phyloP scores from a whole-genome alignment of 2,797 vertebrate species.

The Girardinus metallicus region DNA sequence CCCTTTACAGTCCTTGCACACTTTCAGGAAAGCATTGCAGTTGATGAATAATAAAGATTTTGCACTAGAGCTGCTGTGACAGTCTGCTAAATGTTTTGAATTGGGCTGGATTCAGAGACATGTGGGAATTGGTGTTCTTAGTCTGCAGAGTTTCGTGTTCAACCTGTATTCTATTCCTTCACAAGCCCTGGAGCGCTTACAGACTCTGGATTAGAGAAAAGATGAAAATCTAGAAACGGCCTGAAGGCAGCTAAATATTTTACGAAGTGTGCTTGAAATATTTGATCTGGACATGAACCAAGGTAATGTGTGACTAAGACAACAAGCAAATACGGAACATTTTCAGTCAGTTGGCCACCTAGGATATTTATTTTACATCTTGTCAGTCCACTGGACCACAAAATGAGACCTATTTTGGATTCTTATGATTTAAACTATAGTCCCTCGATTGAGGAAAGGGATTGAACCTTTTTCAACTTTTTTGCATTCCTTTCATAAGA shows the following conservation, averaged over 20 bases:
- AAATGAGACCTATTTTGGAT: background rate
- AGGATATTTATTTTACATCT: background rate
- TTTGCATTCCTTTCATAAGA: background rate
- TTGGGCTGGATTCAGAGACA: background rate
- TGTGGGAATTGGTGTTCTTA: background rate
- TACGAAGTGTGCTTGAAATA: background rate
- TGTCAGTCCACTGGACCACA: background rate
- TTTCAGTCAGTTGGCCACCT: background rate
- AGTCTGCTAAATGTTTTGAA: background rate
- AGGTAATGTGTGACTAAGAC: conserved; percentile 14
- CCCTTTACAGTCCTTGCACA: background rate
- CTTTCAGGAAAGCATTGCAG: background rate
- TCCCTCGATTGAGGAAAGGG: background rate
- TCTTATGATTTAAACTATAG: background rate
- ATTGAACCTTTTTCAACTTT: background rate
- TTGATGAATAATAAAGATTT: conserved; percentile 1
- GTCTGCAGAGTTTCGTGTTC: background rate
- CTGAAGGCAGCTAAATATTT: background rate
- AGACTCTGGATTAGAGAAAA: background rate
- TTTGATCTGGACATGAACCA: background rate
- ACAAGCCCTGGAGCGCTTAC: background rate
- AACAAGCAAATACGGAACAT: conserved; percentile 33
- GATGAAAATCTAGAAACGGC: background rate
- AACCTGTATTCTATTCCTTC: background rate
- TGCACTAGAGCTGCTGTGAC: background rate